Evolutionary conservation across 2,888 invertebrate species (phyloP), one percentile per base, ranked within the genome.

Genomic region (Clistopyga incitator): DNA sequence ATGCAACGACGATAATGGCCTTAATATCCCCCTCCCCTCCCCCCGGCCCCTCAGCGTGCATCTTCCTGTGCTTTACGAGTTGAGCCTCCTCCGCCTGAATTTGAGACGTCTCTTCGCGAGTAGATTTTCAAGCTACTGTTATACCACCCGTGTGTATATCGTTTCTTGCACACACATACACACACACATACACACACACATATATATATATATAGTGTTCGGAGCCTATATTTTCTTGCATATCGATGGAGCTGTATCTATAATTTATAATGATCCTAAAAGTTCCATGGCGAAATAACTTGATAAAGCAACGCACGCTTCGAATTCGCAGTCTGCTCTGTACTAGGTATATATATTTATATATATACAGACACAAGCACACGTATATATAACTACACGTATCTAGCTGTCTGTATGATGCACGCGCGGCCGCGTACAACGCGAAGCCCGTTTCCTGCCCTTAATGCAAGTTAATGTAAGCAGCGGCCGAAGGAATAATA

Each of bases 1-100:
- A 93, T 93, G 93, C 93, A 93, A 93, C 92, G 92, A 90, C 92
- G 92, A 93, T 93, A 93, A 93, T 93, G 93, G 93, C 92, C 92
- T 93, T 93, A 93, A 93, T 93, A 93, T 93, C 92, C 91, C 90
- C 47, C 67, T 29, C 29, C 29, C 29, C 29, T 29, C 29, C 4
- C 4, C 29, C 29, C 4, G 29, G 92, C 91, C 90, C 47, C 29
- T 45, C 59, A 89, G 91, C 91, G 91, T 93, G 93, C 92, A 92
- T 93, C 93, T 93, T 92, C 92, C 91, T 92, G 92, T 93, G 91
- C 92, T 93, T 93, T 93, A 92, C 92, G 92, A 91, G 91, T 91
- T 92, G 92, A 93, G 92, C 92, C 91, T 92, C 91, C 90, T 91
- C 90, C 86, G 88, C 90, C 90, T 89, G 91, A 92, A 93, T 93